Percentiles rank a stretch among this genome's conserved stretches.
Conservation (phyloP, 2,888 invertebrate genomes). For the Scaptomyza tumidula region DNA sequence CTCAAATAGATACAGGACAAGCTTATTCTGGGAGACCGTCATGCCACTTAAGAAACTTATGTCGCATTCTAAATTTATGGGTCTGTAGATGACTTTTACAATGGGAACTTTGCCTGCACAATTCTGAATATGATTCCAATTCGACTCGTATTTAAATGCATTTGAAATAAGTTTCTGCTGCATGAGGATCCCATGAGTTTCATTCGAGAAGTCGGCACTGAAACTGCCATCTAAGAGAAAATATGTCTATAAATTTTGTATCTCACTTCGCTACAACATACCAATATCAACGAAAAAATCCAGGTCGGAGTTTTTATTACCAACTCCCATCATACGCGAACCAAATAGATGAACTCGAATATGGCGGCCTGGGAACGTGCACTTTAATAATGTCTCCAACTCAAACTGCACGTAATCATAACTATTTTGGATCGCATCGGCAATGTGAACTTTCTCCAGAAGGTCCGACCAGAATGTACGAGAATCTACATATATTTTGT, state of each 20-base stretch:
- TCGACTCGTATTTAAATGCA: background rate
- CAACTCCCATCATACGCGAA: slow-evolving; percentile 36
- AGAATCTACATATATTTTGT: background rate
- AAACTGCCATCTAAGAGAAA: slow-evolving; percentile 12
- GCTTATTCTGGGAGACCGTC: slow-evolving; percentile 18
- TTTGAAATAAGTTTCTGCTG: background rate
- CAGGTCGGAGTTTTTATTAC: slow-evolving; percentile 6
- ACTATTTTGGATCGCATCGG: background rate
- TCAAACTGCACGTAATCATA: background rate
- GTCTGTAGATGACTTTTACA: slow-evolving; percentile 1
- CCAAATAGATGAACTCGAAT: slow-evolving; percentile 21
- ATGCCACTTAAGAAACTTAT: slow-evolving; percentile 13
- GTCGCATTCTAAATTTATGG: slow-evolving; percentile 9
- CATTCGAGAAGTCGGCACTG: background rate
- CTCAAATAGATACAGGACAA: slow-evolving; percentile 36
- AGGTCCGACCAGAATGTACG: slow-evolving; percentile 18
- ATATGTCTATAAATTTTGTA: background rate
- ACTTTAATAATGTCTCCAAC: background rate
- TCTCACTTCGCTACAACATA: background rate
- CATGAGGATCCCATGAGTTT: rapidly evolving
- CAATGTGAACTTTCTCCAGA: background rate
- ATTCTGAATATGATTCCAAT: background rate
- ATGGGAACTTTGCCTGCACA: background rate
- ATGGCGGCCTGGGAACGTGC: background rate
- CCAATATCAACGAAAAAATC: slow-evolving; percentile 30